Conservation (phyloP, 2,797 vertebrate genomes). For the Huso huso region DNA sequence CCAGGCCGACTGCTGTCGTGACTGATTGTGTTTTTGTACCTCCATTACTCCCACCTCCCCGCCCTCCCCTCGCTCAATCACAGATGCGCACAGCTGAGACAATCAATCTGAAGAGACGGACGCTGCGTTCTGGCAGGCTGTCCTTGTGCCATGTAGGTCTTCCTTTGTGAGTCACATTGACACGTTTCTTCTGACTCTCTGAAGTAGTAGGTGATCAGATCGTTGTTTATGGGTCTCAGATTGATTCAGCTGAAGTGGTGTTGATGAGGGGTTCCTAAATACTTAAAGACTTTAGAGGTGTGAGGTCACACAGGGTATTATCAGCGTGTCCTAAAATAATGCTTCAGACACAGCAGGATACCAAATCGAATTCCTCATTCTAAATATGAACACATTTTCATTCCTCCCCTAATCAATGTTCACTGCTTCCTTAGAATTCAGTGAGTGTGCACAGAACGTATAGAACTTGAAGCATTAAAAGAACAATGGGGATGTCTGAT, state of each 20-base stretch:
- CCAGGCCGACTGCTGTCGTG: not conserved
- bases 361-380: too few relatives aligned
- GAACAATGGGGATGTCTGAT: too few relatives aligned
- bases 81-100: not conserved
- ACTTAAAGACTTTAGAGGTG: too few relatives aligned
- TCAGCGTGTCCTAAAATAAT: too few relatives aligned
- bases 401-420: too few relatives aligned
- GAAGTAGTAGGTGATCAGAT: not conserved
- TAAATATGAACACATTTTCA: too few relatives aligned
- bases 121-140: not conserved
- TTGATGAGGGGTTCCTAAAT: too few relatives aligned
- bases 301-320: too few relatives aligned
- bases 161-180: not conserved
- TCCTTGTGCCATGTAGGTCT: constrained; percentile 1
- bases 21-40: constrained; percentile 2
- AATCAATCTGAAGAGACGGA: constrained; percentile 1
- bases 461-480: too few relatives aligned
- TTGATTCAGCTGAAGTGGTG: not conserved
- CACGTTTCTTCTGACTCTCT: not conserved
- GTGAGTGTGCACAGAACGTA: too few relatives aligned
- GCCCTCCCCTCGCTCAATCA: not conserved
- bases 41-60: not conserved
- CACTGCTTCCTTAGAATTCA: too few relatives aligned
- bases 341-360: too few relatives aligned
- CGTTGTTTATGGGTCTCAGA: not conserved